Percentiles rank a stretch among this genome's conserved stretches.
These are phyloP conservation scores for Drosophila biarmipes DNA, from an alignment of 1,140 invertebrate species.

Conservation along the genomic window DNA sequence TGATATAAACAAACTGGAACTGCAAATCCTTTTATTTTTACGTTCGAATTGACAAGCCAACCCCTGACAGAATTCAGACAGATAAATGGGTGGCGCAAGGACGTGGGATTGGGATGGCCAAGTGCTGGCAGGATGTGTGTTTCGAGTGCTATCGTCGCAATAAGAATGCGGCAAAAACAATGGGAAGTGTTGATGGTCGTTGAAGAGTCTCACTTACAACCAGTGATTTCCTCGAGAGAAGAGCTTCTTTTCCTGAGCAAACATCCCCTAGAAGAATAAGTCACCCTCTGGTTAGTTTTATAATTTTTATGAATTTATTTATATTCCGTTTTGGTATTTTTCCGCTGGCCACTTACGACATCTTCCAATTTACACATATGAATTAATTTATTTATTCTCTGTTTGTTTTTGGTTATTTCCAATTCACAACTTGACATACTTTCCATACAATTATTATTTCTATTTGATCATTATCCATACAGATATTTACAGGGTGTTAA, in stretches of 20 bases:
- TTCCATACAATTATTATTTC: slow-evolving; percentile 39
- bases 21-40: slow-evolving; percentile 51
- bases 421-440: slow-evolving; percentile 62
- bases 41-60: slow-evolving; percentile 50
- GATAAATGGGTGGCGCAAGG: slow-evolving; percentile 40
- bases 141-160: slow-evolving; percentile 71
- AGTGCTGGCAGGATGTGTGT: slow-evolving; percentile 68
- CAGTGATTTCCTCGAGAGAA: slow-evolving; percentile 25
- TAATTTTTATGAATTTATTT: slow-evolving; percentile 57
- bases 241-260: background rate
- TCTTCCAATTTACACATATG: slow-evolving; percentile 60
- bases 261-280: background rate
- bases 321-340: slow-evolving; percentile 41
- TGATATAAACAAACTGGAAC: slow-evolving; percentile 67
- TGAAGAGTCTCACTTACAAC: slow-evolving; percentile 43
- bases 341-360: slow-evolving; percentile 61
- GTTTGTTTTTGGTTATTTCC: slow-evolving; percentile 54
- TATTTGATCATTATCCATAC: slow-evolving; percentile 59
- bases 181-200: slow-evolving; percentile 59
- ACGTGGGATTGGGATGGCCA: slow-evolving; percentile 27
- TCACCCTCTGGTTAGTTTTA: background rate
- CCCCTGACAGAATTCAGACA: slow-evolving; percentile 31
- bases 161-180: slow-evolving; percentile 55
- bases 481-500: slow-evolving; percentile 67
- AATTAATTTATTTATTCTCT: slow-evolving; percentile 46